Base-by-base conservation (phyloP, 2,888 invertebrate genomes). In the Drosophila multiciliata region DNA sequence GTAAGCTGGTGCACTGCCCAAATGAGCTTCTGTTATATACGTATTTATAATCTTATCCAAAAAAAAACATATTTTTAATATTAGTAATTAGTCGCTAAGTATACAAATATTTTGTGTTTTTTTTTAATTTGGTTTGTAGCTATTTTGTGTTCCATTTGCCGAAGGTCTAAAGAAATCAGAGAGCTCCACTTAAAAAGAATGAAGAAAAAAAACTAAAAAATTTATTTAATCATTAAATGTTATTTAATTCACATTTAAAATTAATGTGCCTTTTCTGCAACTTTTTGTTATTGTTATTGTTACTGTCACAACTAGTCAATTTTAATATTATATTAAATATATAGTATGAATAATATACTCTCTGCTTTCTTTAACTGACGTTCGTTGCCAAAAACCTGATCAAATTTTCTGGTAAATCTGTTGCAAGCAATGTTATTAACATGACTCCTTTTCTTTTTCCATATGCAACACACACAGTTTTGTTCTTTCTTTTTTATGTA, bases 1-100 rank as follows among this genome's bases (percentile, higher is more conserved):
- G 85, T 85, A 85, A 85, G 85, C 85, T 85, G 85, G 85, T 85
- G 85, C 85, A 85, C 85, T 79, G 76, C 87, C 87, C 77, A 76
- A 76, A 76, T 60, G 68, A 79, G 72, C 72, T 79, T 80, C 58
- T 73, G 72, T 79, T 78, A 54, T 55, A 74, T 75, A 72, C 64
- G 74, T 80, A 74, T 77, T 61, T 66, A 66, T 77, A 73, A 57
- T 55, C 35, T 61, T 45, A 67, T 58, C 40, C 12, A 17, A 49
- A 29, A 49, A 15, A 49, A 29, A 26, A 48, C 23, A 52, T 45
- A 49, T 49, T 5, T 36, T 50, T 48, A 35, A 55, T 23, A 48
- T 55, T 69, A 66, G 61, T 66, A 63, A 62, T 40, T 54, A 78
- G 45, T 26, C 63, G 75, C 78, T 78, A 78, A 78, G 75, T 72